Conservation (phyloP, 2,113 vertebrate genomes). For the Aphelocoma coerulescens region DNA sequence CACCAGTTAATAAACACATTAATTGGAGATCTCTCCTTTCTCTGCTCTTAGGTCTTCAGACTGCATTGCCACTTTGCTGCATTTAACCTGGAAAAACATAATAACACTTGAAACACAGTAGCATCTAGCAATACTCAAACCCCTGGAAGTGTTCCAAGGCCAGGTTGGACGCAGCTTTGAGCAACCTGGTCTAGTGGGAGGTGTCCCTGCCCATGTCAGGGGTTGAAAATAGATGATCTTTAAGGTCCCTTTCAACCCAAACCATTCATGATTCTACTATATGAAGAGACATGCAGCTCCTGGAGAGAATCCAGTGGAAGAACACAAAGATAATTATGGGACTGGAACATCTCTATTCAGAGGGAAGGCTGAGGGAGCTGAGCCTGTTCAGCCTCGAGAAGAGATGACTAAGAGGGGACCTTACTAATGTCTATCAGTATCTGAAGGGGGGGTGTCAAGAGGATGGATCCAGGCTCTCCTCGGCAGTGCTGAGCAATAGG, state of each 20-base stretch:
- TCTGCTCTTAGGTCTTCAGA: neutral
- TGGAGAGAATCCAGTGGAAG: neutral
- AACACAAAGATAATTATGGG: neutral
- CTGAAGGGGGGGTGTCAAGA: neutral
- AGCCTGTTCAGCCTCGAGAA: neutral
- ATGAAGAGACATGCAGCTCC: neutral
- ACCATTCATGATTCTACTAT: neutral
- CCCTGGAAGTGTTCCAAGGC: neutral
- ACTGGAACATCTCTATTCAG: neutral
- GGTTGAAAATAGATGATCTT: neutral
- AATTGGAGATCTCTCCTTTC: neutral
- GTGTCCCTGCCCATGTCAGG: neutral
- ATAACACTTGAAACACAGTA: neutral
- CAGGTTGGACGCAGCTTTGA: neutral
- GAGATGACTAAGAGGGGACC: neutral
- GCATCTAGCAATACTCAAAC: neutral
- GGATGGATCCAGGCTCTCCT: neutral
- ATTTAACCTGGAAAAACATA: neutral
- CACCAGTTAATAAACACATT: neutral
- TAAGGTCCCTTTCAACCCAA: neutral
- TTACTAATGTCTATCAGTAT: neutral
- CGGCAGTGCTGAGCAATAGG: rapidly evolving
- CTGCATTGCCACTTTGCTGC: neutral
- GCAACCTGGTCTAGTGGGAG: neutral
- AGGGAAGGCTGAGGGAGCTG: neutral